These are phyloP conservation scores for Pseudolaguvia tuberculata DNA, from an alignment of 2,113 vertebrate species.

Conservation along the genomic window DNA sequence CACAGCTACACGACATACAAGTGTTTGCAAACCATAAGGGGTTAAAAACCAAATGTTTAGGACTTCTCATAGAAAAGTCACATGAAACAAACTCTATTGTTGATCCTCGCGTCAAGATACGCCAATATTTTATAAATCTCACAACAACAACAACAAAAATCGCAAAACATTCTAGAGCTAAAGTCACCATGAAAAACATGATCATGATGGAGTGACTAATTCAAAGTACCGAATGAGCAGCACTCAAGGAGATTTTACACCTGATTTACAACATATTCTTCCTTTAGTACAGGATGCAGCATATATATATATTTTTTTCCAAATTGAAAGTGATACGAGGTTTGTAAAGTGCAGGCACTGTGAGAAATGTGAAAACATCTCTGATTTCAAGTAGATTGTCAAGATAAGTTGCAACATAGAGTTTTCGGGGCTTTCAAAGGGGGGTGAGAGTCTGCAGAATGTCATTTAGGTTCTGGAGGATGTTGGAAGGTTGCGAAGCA, in stretches of 20 bases:
- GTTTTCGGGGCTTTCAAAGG: background rate
- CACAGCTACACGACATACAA: constrained; percentile 59
- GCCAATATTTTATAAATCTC: constrained; percentile 53
- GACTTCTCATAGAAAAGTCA: constrained; percentile 58
- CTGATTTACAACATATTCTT: constrained; percentile 51
- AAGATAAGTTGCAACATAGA: background rate
- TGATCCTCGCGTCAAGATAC: constrained; percentile 51
- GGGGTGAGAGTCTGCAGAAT: constrained; percentile 65
- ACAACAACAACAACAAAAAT: constrained; percentile 43
- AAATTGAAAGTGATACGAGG: constrained; percentile 42
- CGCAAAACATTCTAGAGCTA: constrained; percentile 28
- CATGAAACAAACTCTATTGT: constrained; percentile 61
- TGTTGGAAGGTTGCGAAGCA: constrained; percentile 70
- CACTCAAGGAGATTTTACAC: constrained; percentile 51
- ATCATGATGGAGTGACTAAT: constrained; percentile 56
- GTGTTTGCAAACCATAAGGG: constrained; percentile 57
- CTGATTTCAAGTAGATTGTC: constrained; percentile 60
- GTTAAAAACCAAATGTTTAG: constrained; percentile 52
- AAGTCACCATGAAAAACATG: constrained; percentile 32
- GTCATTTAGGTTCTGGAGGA: constrained; percentile 75
- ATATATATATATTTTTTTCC: background rate
- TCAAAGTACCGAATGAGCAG: constrained; percentile 72
- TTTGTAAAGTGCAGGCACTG: constrained; percentile 71
- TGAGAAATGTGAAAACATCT: constrained; percentile 59
- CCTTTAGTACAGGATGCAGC: background rate